phyloP scores from a whole-genome alignment of 2,797 vertebrate species.

The Ciconia nigra region DNA sequence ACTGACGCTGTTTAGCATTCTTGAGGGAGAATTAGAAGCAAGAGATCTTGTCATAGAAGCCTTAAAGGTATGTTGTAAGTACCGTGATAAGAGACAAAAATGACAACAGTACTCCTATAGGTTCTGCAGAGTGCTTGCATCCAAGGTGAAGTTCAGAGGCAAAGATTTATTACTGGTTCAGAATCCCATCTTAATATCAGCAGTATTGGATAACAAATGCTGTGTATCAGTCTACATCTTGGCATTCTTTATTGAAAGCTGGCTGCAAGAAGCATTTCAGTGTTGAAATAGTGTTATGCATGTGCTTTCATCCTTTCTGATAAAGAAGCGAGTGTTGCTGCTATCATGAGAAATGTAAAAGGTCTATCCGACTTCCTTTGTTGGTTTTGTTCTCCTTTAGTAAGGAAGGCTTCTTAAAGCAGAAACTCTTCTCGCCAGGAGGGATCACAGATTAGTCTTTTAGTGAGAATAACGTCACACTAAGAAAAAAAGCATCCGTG shows the following conservation, averaged over 20 bases:
- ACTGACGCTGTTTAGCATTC: conserved; percentile 93
- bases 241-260: neutral
- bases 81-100: neutral
- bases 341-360: neutral
- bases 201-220: neutral
- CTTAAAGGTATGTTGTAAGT: conserved; percentile 84
- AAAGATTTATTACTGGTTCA: neutral
- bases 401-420: neutral
- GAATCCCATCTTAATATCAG: neutral
- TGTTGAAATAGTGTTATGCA: rapidly evolving
- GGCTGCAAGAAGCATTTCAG: neutral
- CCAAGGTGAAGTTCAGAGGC: neutral
- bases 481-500: neutral
- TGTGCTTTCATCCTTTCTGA: neutral
- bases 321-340: neutral
- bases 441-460: neutral
- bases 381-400: neutral
- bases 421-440: neutral
- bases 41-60: conserved; percentile 96
- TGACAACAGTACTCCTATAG: rapidly evolving
- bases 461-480: neutral
- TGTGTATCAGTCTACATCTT: neutral
- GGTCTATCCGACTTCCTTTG: neutral
- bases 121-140: neutral
- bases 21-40: conserved; percentile 97